A percentile compares a stretch with the other conserved stretches of the same genome.
These are phyloP conservation scores for Exaiptasia diaphana DNA, from an alignment of 64 coral and sea anemone genomes.

Conservation along the genomic window DNA sequence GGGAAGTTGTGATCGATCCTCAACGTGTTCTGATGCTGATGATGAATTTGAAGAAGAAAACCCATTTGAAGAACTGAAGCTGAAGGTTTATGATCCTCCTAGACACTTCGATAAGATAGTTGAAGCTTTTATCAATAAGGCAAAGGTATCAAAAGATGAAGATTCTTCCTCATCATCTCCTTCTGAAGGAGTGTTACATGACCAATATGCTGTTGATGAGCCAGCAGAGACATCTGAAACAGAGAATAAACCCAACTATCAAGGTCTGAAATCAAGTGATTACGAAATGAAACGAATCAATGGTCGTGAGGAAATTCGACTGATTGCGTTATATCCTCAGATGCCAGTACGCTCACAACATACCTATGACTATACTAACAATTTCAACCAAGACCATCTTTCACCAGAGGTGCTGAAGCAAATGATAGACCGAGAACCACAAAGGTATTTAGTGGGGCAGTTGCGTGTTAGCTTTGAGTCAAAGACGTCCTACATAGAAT, in stretches of 20 bases:
- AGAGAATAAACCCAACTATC: too few species aligned
- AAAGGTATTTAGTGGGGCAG: constrained; percentile 39
- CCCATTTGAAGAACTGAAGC: background rate
- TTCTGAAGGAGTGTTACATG: too few species aligned
- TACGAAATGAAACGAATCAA: background rate
- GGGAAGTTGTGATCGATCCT: too few species aligned
- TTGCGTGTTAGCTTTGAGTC: constrained; percentile 49
- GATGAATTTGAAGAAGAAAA: background rate
- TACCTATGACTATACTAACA: too few species aligned
- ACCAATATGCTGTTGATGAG: too few species aligned
- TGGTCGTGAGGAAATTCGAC: background rate
- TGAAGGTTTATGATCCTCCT: background rate
- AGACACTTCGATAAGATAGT: too few species aligned
- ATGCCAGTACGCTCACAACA: too few species aligned
- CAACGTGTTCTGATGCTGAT: too few species aligned
- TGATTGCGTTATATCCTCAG: background rate
- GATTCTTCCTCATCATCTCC: too few species aligned
- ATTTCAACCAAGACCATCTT: background rate
- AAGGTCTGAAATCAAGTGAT: background rate
- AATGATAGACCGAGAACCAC: constrained; percentile 28
- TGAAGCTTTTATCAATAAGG: too few species aligned
- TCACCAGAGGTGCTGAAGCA: constrained; percentile 42
- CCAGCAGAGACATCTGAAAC: too few species aligned
- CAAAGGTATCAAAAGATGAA: too few species aligned
- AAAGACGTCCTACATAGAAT: constrained; percentile 17